Evolutionary conservation across 2,113 vertebrate genomes (phyloP).

Genomic region (Scortum barcoo): DNA sequence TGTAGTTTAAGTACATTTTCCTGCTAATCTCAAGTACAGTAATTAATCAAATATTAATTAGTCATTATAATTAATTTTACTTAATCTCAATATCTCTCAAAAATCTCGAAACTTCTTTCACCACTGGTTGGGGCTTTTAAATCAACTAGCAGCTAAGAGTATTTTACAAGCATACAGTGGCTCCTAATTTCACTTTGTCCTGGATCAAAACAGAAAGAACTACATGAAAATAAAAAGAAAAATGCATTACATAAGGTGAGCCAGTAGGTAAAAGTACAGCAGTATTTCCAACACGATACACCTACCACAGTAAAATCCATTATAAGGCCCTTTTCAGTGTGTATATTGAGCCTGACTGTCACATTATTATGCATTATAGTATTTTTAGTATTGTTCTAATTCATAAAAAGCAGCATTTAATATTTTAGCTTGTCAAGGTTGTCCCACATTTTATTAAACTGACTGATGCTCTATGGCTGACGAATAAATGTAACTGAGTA

Average conservation of each 20-base stretch:
- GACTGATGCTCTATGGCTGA: not conserved
- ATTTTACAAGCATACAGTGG: not conserved
- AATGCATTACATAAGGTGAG: not conserved
- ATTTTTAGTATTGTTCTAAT: conserved; percentile 9
- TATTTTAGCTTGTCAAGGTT: not conserved
- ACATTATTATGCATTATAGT: not conserved
- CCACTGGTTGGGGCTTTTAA: too few species aligned
- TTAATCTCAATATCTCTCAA: too few species aligned
- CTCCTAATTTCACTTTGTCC: not conserved
- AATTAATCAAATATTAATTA: too few species aligned
- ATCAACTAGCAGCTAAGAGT: too few species aligned
- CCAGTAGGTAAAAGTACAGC: not conserved
- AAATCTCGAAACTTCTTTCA: too few species aligned
- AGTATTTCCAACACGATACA: not conserved
- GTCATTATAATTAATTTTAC: too few species aligned
- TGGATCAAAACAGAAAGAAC: not conserved
- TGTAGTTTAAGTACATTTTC: too few species aligned
- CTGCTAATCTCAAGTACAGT: too few species aligned
- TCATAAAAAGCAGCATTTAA: conserved; percentile 13
- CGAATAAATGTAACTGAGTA: not conserved
- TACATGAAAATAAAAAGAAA: not conserved
- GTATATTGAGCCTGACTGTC: not conserved
- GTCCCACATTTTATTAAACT: not conserved
- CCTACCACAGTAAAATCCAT: not conserved
- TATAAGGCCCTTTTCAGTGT: not conserved